Base-by-base conservation (phyloP, 2,113 vertebrate species). In the Maccullochella peelii region DNA sequence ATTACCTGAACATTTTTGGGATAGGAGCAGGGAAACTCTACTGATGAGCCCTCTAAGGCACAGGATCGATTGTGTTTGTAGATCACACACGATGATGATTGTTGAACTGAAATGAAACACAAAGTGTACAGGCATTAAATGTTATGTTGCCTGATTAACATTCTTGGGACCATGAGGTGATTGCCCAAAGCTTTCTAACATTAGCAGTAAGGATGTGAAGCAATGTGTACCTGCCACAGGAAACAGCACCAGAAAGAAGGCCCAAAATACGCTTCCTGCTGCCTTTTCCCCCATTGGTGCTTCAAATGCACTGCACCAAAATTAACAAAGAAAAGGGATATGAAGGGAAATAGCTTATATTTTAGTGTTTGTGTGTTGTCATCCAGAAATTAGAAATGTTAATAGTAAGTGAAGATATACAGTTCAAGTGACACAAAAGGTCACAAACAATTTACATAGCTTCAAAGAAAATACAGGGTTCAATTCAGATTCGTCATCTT, bases 221-320 rank as follows among this genome's bases (percentile, higher is more conserved):
- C 2, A 1, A 69, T 1, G 6, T 49, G 27, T 87, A 84, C 59
- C 77, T 77, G 52, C 21, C 47, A 79, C 54, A 63, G 77, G 73
- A 87, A 80, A 68, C 23, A 68, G 61, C 61, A 73, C 7, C 21
- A 77, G 67, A 42, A 59, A 63, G 1, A 12, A 10, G 7, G 30
- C 6, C 77, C 25, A 80, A 73, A 87, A 77, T 47, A 80, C 54
- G 20, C 38, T 55, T 77, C 72, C 81, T 80, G 44, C 77, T 76
- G 25, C 21, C 15, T 9, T 44, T 3, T 0, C 14, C 38, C 3
- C 12, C 72, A 76, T 57, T n/a, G 27, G 12, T 79, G 38, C 52
- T 50, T 75, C 50, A 55, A 9, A 55, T 16, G 4, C 40, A 21
- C 71, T 67, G 50, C 10, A 58, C 16, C 18, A 65, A 58, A 30